Evolutionary conservation across 2,888 invertebrate genomes (phyloP).

Genomic region (Cheilosia variabilis): DNA sequence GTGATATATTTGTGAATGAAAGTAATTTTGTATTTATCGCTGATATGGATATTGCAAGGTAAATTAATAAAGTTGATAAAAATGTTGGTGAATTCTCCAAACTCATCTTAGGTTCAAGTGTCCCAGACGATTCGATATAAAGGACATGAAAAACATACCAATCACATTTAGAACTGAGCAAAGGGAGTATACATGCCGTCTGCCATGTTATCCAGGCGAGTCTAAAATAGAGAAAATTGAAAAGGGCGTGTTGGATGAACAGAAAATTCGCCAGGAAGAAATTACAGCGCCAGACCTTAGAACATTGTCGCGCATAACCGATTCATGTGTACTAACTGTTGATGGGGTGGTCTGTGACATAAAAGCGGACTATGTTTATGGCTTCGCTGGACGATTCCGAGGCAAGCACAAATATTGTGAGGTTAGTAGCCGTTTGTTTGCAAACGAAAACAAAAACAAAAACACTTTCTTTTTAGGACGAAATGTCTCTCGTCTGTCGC

Average conservation of each 20-base stretch:
- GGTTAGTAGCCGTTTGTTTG: constrained; percentile 59
- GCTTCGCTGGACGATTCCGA: constrained; percentile 79
- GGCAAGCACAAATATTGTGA: constrained; percentile 77
- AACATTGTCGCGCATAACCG: constrained; percentile 80
- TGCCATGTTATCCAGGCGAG: constrained; percentile 79
- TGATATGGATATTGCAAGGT: constrained; percentile 79
- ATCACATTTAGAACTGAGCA: constrained; percentile 78
- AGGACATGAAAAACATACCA: constrained; percentile 79
- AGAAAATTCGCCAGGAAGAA: constrained; percentile 56
- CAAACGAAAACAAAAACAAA: not conserved
- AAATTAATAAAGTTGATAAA: constrained; percentile 53
- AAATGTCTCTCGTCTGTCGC: constrained; percentile 77
- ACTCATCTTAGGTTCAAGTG: constrained; percentile 78
- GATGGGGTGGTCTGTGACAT: constrained; percentile 78
- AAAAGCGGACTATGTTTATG: constrained; percentile 79
- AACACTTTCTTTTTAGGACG: constrained; percentile 66
- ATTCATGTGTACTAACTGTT: constrained; percentile 80
- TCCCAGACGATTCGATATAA: constrained; percentile 79
- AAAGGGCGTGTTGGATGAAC: constrained; percentile 76
- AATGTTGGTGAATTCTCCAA: not conserved
- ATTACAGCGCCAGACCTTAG: constrained; percentile 74
- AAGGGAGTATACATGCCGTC: constrained; percentile 75
- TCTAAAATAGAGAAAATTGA: constrained; percentile 48
- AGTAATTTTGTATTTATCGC: constrained; percentile 80
- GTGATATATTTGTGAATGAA: constrained; percentile 81